phyloP scores from a whole-genome alignment of 2,113 vertebrate species.

The Nipponia nippon region DNA sequence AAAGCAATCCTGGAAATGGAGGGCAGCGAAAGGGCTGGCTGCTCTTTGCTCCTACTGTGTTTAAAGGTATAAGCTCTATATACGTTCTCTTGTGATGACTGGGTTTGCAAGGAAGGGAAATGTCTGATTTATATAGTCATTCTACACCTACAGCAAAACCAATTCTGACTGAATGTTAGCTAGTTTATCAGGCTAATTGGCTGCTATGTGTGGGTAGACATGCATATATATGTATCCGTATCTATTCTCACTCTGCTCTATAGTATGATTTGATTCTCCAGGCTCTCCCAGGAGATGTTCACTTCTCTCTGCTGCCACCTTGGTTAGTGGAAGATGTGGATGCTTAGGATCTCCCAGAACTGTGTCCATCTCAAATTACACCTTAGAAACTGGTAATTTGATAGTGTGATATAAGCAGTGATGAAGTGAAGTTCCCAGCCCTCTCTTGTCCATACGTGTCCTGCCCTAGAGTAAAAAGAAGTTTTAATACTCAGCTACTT shows the following conservation, averaged over 20 bases:
- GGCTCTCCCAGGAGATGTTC: not conserved
- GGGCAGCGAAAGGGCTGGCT: not conserved
- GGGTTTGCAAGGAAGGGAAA: not conserved
- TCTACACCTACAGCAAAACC: not conserved
- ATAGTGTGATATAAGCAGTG: not conserved
- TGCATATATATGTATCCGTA: not conserved
- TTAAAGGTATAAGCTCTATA: not conserved
- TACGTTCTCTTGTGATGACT: fast-evolving
- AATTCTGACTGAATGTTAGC: not conserved
- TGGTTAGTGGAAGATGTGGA: not conserved
- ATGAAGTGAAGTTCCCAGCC: not conserved
- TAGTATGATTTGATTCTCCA: not conserved
- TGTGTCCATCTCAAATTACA: not conserved
- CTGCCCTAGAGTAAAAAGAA: not conserved
- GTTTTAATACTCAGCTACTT: not conserved
- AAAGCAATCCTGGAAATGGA: not conserved
- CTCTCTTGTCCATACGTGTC: not conserved
- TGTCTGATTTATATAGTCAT: not conserved
- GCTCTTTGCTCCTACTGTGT: not conserved
- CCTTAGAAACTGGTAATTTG: not conserved
- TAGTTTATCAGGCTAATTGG: not conserved
- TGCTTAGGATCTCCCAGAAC: not conserved
- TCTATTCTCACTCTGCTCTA: not conserved
- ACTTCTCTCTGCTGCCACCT: not conserved
- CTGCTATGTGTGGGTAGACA: fast-evolving